phyloP scores from a whole-genome alignment of 1,140 invertebrate species.

The Aphis gossypii region DNA sequence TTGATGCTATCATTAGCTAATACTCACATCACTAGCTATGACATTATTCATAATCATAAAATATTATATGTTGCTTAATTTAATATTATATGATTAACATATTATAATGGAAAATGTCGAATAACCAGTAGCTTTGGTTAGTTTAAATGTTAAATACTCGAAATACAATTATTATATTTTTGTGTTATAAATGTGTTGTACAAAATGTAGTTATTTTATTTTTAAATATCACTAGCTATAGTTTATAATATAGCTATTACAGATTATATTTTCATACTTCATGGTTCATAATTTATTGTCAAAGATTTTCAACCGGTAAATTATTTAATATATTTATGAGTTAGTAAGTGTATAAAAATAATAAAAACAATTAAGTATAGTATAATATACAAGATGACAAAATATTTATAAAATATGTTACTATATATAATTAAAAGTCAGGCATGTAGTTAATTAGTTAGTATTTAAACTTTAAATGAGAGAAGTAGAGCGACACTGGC shows the following conservation, averaged over 20 bases:
- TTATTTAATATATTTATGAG: not conserved
- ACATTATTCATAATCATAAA: constrained; percentile 12
- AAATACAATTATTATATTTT: not conserved
- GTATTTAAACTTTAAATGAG: no score
- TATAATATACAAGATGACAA: not conserved
- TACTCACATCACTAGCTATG: not conserved
- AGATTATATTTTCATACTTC: not conserved
- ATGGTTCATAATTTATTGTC: not conserved
- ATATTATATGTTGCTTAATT: not conserved
- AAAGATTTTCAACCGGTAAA: not conserved
- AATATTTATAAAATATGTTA: not conserved
- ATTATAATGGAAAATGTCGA: not conserved
- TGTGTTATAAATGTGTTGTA: not conserved
- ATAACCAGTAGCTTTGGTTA: not conserved
- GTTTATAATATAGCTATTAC: not conserved
- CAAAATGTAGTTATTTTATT: not conserved
- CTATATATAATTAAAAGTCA: not conserved
- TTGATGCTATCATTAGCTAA: not conserved
- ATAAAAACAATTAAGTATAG: not conserved
- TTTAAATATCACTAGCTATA: not conserved
- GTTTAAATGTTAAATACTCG: not conserved
- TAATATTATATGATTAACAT: not conserved
- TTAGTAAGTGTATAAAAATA: not conserved
- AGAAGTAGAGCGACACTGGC: no score
- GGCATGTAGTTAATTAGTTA: no score